Evolutionary conservation across 2,113 vertebrate species (phyloP).

Genomic region (Gavialis gangeticus): DNA sequence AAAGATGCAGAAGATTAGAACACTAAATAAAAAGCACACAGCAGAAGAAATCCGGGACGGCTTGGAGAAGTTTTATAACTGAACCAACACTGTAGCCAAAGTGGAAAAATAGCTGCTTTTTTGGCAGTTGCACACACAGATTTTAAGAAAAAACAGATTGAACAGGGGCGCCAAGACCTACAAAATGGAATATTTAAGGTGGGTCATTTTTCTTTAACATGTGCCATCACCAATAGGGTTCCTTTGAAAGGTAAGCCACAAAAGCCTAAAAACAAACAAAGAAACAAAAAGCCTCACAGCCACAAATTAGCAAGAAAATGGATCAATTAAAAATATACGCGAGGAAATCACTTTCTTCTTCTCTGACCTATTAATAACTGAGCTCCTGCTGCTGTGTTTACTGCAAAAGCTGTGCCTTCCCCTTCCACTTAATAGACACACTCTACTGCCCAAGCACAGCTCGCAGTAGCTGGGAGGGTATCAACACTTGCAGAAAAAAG

Average conservation of each 20-base stretch:
- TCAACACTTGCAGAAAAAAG: not conserved
- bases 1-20: not conserved
- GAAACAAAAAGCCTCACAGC: fast-evolving
- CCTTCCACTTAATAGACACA: not conserved
- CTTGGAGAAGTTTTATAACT: not conserved
- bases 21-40: not conserved
- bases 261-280: not conserved
- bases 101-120: not conserved
- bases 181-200: not conserved
- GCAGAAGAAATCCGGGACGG: not conserved
- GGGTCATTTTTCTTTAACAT: not conserved
- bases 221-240: not conserved
- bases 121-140: not conserved
- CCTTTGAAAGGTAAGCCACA: not conserved
- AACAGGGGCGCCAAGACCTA: not conserved
- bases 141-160: not conserved
- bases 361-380: not conserved
- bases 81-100: not conserved
- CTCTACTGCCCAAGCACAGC: not conserved
- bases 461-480: not conserved
- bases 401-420: not conserved
- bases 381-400: not conserved
- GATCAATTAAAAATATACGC: not conserved
- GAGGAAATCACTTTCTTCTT: not conserved
- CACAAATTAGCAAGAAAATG: not conserved